phyloP scores from a whole-genome alignment of 1,140 invertebrate genomes.

The Cydia pomonella region DNA sequence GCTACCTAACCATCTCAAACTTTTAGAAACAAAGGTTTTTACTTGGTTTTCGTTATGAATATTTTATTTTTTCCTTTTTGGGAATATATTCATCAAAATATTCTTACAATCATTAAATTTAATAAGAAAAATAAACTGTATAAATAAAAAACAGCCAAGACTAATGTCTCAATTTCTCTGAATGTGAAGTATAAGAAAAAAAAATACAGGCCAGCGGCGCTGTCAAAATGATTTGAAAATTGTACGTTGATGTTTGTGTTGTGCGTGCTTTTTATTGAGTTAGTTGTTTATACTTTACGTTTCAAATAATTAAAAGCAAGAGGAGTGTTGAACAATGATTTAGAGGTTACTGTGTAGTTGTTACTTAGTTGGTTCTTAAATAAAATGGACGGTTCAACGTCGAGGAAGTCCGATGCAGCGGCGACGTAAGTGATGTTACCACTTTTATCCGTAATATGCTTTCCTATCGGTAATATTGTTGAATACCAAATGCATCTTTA shows the following conservation, averaged over 20 bases:
- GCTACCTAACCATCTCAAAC: too few relatives aligned
- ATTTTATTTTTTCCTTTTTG: too few relatives aligned
- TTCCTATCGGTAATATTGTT: not conserved
- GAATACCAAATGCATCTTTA: not conserved
- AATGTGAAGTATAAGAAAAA: not conserved
- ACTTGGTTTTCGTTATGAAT: too few relatives aligned
- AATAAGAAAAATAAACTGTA: too few relatives aligned
- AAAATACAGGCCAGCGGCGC: not conserved
- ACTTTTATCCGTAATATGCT: not conserved
- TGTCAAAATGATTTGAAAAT: conserved; percentile 21
- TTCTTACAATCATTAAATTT: too few relatives aligned
- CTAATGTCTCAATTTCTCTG: not conserved
- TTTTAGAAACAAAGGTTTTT: too few relatives aligned
- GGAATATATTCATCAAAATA: too few relatives aligned
- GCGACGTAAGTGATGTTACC: conserved; percentile 17
- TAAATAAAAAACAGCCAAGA: not conserved
- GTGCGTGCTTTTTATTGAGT: conserved; percentile 20
- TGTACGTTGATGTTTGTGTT: conserved; percentile 33
- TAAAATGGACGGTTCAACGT: conserved; percentile 56
- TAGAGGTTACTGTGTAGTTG: not conserved
- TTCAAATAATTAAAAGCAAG: not conserved
- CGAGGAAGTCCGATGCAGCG: conserved; percentile 9
- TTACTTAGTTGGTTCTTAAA: not conserved
- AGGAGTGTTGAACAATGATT: conserved; percentile 3
- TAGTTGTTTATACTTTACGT: not conserved